Conservation (phyloP, 2,113 vertebrate genomes). For the Cardinalis cardinalis region DNA sequence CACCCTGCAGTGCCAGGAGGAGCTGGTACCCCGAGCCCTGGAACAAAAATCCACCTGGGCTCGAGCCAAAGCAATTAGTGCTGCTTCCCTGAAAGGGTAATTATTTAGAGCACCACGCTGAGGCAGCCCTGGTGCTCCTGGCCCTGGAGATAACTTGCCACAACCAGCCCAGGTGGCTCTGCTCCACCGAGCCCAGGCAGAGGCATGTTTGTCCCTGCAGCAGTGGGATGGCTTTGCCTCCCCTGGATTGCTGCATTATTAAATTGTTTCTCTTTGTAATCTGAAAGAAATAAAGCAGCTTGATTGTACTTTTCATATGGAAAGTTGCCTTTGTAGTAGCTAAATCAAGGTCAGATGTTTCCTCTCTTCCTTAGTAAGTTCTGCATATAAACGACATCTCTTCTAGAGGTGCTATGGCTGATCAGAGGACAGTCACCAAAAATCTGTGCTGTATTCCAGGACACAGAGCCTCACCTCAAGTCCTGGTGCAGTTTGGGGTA, state of each 20-base stretch:
- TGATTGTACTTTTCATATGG: neutral
- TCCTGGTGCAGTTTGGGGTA: neutral
- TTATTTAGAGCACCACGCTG: neutral
- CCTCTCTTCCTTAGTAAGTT: neutral
- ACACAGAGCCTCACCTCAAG: neutral
- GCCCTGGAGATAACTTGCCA: neutral
- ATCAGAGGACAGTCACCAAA: neutral
- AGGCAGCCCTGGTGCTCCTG: neutral
- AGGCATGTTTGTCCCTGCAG: neutral
- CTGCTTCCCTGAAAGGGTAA: neutral
- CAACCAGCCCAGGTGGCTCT: neutral
- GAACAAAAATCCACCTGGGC: neutral
- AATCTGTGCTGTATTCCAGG: neutral
- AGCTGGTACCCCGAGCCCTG: neutral
- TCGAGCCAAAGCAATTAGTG: neutral
- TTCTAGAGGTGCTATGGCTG: neutral
- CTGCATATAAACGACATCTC: neutral
- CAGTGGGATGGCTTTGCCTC: neutral
- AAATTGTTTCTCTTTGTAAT: neutral
- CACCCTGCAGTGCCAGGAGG: neutral
- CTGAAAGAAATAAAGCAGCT: neutral
- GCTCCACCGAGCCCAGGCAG: accelerated
- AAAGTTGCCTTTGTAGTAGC: neutral
- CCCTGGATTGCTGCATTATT: neutral
- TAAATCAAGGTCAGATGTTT: neutral